phyloP scores from a whole-genome alignment of 2,888 invertebrate species.

The Ernsta delagoae region DNA sequence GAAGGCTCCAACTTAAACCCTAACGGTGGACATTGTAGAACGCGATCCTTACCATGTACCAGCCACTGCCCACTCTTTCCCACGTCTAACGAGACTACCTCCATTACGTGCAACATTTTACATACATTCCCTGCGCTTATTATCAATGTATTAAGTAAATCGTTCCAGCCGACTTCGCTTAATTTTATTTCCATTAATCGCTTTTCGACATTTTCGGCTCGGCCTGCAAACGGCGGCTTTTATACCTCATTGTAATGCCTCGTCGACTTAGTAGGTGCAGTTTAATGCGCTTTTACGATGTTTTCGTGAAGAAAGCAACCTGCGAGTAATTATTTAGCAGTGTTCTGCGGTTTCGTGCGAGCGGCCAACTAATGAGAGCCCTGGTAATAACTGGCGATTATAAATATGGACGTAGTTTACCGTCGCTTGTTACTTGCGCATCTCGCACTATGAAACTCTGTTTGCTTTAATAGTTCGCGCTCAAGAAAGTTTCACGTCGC shows the following conservation, averaged over 20 bases:
- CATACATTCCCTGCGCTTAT: conserved; percentile 78
- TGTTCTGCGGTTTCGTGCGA: conserved; percentile 79
- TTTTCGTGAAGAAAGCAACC: conserved; percentile 79
- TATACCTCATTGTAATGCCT: conserved; percentile 78
- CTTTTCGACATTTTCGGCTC: conserved; percentile 73
- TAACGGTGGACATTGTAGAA: conserved; percentile 77
- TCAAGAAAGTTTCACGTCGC: conserved; percentile 38
- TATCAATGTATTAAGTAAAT: conserved; percentile 71
- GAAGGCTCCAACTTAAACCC: conserved; percentile 72
- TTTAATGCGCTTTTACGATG: conserved; percentile 74
- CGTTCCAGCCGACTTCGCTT: conserved; percentile 55
- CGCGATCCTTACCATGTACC: conserved; percentile 73
- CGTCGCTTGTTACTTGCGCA: conserved; percentile 63
- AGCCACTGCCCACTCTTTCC: conserved; percentile 62
- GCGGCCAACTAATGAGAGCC: conserved; percentile 72
- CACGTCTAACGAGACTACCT: conserved; percentile 82
- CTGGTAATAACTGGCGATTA: conserved; percentile 77
- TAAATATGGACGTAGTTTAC: conserved; percentile 76
- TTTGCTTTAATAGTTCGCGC: conserved; percentile 52
- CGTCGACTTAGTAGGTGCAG: conserved; percentile 72
- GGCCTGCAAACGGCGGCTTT: conserved; percentile 66
- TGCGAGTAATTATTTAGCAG: conserved; percentile 79
- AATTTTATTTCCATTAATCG: conserved; percentile 81
- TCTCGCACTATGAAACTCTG: conserved; percentile 48
- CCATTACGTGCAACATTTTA: conserved; percentile 79